Base-by-base conservation (phyloP, 2,888 invertebrate genomes). In the Liposcelis brunnea region DNA sequence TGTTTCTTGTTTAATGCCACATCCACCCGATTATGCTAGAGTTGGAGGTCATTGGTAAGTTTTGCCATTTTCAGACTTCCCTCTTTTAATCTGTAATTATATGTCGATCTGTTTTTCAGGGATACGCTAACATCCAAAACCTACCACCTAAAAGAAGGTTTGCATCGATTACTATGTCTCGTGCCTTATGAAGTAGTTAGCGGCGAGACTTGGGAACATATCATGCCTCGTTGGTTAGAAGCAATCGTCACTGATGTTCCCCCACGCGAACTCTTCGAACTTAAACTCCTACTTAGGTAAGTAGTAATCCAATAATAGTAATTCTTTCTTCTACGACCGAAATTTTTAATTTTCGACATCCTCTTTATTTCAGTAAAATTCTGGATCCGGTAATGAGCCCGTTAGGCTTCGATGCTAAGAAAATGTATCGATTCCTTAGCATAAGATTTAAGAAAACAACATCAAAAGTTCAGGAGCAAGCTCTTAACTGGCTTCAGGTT, bases 161-260 rank as follows among this genome's bases (percentile, higher is more conserved):
- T 97, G 33, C 86, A 90, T 61, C 75, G 94, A 49, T 68, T 98
- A 40, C 89, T 95, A 60, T 95, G 95, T 59, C 67, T 98, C 50
- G 91, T 97, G 31, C 97, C 98, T 0, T 98, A 98, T 61, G 95
- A 97, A 55, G 85, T 98, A 19, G 87, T 99, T 52, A 89, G 90
- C 0, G 80, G 86, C 52, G 89, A 93, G 57, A 89, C 93, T 47
- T 98, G 98, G 98, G 89, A 94, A 60, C 83, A 83, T 60, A 90
- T 98, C 16, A 98, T 98, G 90, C 97, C 98, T 0, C 84, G 89
- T 55, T 98, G 98, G 98, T 83, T 98, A 81, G 94, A 95, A 63
- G 90, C 94, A 1, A 89, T 98, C 52, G 86, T 86, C 43, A 82
- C 83, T 49, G 89, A 90, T 58, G 86, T 90, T 0, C 85, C 86